Percentiles rank a stretch among this genome's conserved stretches.
Evolutionary conservation across 1,140 invertebrate species (phyloP).

Genomic region (Drosophila pachea): DNA sequence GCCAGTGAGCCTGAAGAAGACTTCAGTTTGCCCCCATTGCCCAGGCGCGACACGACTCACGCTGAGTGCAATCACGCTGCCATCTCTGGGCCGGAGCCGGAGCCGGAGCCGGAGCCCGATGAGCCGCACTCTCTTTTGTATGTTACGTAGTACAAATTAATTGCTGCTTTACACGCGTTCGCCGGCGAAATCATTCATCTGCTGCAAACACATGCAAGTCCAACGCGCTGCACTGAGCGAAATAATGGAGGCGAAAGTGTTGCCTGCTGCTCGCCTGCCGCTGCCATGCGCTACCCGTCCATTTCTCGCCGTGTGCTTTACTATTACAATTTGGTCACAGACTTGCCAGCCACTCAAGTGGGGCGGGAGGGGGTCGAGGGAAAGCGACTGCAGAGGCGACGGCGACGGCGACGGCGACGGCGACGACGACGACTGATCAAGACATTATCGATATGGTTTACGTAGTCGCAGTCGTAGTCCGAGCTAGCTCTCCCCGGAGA

Average conservation of each 20-base stretch:
- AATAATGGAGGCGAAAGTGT: slow-evolving; percentile 15
- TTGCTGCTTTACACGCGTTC: slow-evolving; percentile 76
- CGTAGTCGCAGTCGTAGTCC: slow-evolving; percentile 45
- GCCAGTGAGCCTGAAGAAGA: too few relatives aligned
- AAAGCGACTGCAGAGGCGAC: background rate
- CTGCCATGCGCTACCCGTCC: background rate
- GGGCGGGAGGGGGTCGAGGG: background rate
- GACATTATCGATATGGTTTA: slow-evolving; percentile 78
- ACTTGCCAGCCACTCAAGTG: slow-evolving; percentile 3
- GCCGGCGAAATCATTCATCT: slow-evolving; percentile 70
- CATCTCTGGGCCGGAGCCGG: slow-evolving; percentile 4
- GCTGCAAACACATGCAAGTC: slow-evolving; percentile 61
- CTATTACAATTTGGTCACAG: slow-evolving; percentile 72
- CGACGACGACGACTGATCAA: slow-evolving; percentile 56
- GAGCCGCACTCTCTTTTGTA: slow-evolving; percentile 44
- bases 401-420: slow-evolving; percentile 3
- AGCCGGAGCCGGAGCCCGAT: slow-evolving; percentile 10
- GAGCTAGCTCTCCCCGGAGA: slow-evolving; percentile 69
- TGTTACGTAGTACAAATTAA: slow-evolving; percentile 68
- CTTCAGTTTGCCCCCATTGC: too few relatives aligned
- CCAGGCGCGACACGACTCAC: too few relatives aligned
- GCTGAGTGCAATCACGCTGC: slow-evolving; percentile 5
- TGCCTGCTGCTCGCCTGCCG: background rate
- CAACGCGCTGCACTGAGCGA: slow-evolving; percentile 38
- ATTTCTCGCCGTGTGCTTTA: slow-evolving; percentile 67